A percentile compares a stretch with the other conserved stretches of the same genome.
Conservation (phyloP, 2,113 vertebrate genomes). For the Thunnus maccoyii region DNA sequence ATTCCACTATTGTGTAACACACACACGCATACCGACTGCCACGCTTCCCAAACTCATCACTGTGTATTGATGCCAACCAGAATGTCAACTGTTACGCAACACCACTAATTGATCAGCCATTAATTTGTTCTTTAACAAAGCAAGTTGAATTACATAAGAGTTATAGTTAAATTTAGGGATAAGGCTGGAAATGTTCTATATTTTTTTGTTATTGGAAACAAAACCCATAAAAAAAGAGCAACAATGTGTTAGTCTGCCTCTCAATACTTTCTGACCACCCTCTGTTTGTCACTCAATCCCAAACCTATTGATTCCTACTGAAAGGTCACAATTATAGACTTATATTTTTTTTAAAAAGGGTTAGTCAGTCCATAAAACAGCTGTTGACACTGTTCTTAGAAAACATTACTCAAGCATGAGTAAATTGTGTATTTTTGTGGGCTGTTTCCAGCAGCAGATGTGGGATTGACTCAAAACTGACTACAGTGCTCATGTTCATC, state of each 20-base stretch:
- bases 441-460: neutral
- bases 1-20: slow-evolving; percentile 53
- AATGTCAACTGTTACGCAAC: slow-evolving; percentile 64
- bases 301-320: no score
- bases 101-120: slow-evolving; percentile 55
- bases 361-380: no score
- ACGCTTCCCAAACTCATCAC: slow-evolving; percentile 30
- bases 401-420: no score
- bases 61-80: slow-evolving; percentile 48
- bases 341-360: neutral
- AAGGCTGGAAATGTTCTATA: neutral
- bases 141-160: slow-evolving; percentile 39
- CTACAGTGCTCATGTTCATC: neutral
- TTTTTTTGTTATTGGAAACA: neutral
- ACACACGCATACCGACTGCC: slow-evolving; percentile 15
- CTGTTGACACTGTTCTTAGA: no score
- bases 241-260: neutral
- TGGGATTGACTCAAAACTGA: slow-evolving; percentile 2
- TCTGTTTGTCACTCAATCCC: neutral
- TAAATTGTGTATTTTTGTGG: no score
- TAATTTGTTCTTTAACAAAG: slow-evolving; percentile 48
- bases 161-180: neutral
- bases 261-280: neutral
- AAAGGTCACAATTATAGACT: no score
- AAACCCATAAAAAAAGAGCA: neutral